Evolutionary conservation across 2,797 vertebrate genomes (phyloP).

Genomic region (Sebastes oblongus): DNA sequence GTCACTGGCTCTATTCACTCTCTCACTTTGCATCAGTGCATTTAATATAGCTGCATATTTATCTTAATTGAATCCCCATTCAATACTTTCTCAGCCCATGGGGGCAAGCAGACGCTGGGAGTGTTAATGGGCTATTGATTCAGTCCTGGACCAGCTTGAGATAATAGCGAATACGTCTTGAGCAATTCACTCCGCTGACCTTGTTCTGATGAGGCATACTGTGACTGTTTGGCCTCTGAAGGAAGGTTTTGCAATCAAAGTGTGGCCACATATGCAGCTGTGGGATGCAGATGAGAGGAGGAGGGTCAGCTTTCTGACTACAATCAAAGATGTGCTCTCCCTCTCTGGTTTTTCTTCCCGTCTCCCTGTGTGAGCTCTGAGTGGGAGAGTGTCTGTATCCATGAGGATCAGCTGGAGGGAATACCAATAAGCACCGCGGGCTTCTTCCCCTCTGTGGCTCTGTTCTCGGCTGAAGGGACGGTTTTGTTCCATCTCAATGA

Average conservation of each 20-base stretch:
- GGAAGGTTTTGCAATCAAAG: conserved; percentile 46
- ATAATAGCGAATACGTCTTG: conserved; percentile 56
- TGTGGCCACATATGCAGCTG: conserved; percentile 48
- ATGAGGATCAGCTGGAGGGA: conserved; percentile 77
- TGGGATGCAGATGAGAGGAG: conserved; percentile 55
- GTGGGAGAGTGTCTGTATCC: conserved; percentile 68
- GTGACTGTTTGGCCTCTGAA: conserved; percentile 24
- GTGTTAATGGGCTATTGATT: conserved; percentile 79
- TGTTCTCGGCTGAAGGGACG: conserved; percentile 72
- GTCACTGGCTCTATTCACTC: conserved; percentile 1
- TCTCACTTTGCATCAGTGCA: conserved; percentile 30
- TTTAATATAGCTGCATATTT: conserved; percentile 55
- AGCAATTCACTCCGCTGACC: conserved; percentile 41
- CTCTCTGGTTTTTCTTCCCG: conserved; percentile 41
- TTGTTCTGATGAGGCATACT: conserved; percentile 14
- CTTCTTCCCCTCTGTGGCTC: conserved; percentile 70
- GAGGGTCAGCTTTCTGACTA: conserved; percentile 40
- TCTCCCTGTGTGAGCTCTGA: conserved; percentile 56
- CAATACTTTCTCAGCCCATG: conserved; percentile 38
- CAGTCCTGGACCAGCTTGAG: conserved; percentile 48
- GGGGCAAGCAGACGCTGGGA: conserved; percentile 28
- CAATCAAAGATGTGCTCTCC: conserved; percentile 58
- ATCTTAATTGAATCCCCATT: conserved; percentile 67
- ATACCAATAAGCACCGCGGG: conserved; percentile 77
- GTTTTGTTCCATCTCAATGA: conserved; percentile 70